A percentile compares a stretch with the other conserved stretches of the same genome.
Conservation (phyloP, 2,113 vertebrate species). For the Siniperca chuatsi region DNA sequence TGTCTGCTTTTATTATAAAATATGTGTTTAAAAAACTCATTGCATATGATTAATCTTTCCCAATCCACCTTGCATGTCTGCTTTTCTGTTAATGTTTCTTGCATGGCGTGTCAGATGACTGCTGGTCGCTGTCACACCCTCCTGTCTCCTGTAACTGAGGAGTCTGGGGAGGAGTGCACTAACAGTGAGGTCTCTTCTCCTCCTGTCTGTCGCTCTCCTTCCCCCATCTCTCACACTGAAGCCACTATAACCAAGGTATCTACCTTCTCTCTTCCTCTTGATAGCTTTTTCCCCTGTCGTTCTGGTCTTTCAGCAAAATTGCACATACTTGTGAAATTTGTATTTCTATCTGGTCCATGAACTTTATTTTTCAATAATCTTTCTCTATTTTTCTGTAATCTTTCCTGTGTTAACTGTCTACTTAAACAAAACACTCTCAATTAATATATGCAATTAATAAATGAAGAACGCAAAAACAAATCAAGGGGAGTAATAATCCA, state of each 20-base stretch:
- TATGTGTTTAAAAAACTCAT: slow-evolving; percentile 28
- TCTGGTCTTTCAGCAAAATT: not conserved
- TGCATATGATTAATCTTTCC: slow-evolving; percentile 23
- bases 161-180: slow-evolving; percentile 98
- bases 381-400: not conserved
- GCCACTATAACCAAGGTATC: slow-evolving; percentile 93
- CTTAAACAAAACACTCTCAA: not conserved
- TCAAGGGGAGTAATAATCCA: not conserved
- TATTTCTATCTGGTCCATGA: not conserved
- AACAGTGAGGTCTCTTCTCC: slow-evolving; percentile 97
- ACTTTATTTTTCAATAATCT: not conserved
- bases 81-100: slow-evolving; percentile 53
- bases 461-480: not conserved
- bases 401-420: not conserved
- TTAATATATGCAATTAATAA: not conserved
- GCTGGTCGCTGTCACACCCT: slow-evolving; percentile 98
- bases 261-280: slow-evolving; percentile 20
- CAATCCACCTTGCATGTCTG: slow-evolving; percentile 27
- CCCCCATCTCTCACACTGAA: slow-evolving; percentile 93
- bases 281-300: not conserved
- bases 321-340: not conserved
- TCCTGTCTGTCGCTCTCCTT: slow-evolving; percentile 95
- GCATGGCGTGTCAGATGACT: slow-evolving; percentile 90
- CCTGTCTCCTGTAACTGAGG: slow-evolving; percentile 98
- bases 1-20: slow-evolving; percentile 23